Evolutionary conservation across 1,140 invertebrate species (phyloP), one percentile per base, ranked within the genome.

Genomic region (Helicoverpa armigera): DNA sequence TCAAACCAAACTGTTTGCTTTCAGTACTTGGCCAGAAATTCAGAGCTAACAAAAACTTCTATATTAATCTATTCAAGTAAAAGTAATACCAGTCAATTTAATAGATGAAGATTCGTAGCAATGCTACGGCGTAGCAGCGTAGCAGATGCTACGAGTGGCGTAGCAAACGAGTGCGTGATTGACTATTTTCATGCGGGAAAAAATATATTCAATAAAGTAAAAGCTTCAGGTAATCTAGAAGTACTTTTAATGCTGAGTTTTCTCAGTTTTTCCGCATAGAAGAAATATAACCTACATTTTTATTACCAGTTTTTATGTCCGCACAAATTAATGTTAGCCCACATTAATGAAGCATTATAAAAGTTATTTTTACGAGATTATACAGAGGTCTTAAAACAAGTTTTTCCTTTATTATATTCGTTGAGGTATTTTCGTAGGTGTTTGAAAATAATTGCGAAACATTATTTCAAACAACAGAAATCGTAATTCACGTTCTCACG

Each of bases 371-470:
- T 7, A 43, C 9, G 35, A 43, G 35, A 43, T 43, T 43, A 43
- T 43, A 43, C 35, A 43, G 35, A 43, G 35, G 35, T 43, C 35
- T 43, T 43, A 53, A 5, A 60, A 18, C 23, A 51, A 11, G 50
- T 72, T 72, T 72, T 54, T 72, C 50, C 12, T 72, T 72, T 54
- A 72, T 72, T 51, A 54, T 72, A 51, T 54, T 72, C 29, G 50
- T 70, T 53, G 50, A 18, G 10, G 43, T 7, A 13, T 23, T 29
- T 35, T n/a, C 2, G 16, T 43, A 16, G 13, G 23, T 70, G 13
- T 53, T 53, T 29, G 50, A 16, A 72, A 69, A 69, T 50, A 67
- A 48, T 12, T 5, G 61, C 53, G 1, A 35, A 63, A 35, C 29
- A 31, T 2, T n/a, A 12, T 14, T n/a, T 5, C 13, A 35, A 63